A percentile compares a stretch with the other conserved stretches of the same genome.
Evolutionary conservation across 2,797 vertebrate species (phyloP).

Genomic region (Geotrypetes seraphini): DNA sequence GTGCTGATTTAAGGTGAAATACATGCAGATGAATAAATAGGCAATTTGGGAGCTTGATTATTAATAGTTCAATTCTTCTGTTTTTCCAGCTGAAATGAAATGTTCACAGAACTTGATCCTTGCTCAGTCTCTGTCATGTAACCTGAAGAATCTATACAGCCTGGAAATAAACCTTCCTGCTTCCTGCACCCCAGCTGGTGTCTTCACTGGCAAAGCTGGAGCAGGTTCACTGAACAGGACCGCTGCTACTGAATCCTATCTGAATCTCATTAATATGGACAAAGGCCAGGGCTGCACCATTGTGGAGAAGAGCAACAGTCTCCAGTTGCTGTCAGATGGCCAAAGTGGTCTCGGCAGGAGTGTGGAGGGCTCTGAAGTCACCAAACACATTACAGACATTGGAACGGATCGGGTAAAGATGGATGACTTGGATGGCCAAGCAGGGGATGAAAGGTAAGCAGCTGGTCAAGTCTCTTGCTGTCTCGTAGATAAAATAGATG

Average conservation of each 20-base stretch:
- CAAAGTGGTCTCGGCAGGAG: constrained; percentile 19
- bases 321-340: constrained; percentile 21
- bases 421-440: fast-evolving
- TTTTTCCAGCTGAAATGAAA: constrained; percentile 38
- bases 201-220: constrained; percentile 32
- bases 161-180: constrained; percentile 51
- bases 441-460: constrained; percentile 17
- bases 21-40: too few species aligned
- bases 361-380: constrained; percentile 35
- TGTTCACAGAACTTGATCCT: constrained; percentile 45
- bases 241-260: constrained; percentile 59
- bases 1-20: too few species aligned
- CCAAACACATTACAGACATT: neutral
- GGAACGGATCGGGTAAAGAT: constrained; percentile 1
- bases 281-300: neutral
- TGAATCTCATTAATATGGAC: constrained; percentile 63
- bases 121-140: constrained; percentile 60
- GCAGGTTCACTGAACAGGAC: constrained; percentile 14
- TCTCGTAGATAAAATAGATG: neutral
- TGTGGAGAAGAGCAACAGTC: constrained; percentile 27
- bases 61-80: too few species aligned
- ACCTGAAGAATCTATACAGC: constrained; percentile 70
- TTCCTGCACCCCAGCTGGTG: constrained; percentile 62
- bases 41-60: too few species aligned
- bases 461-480: neutral